Base-by-base conservation (phyloP, 2,113 vertebrate genomes). In the Pelmatolapia mariae region DNA sequence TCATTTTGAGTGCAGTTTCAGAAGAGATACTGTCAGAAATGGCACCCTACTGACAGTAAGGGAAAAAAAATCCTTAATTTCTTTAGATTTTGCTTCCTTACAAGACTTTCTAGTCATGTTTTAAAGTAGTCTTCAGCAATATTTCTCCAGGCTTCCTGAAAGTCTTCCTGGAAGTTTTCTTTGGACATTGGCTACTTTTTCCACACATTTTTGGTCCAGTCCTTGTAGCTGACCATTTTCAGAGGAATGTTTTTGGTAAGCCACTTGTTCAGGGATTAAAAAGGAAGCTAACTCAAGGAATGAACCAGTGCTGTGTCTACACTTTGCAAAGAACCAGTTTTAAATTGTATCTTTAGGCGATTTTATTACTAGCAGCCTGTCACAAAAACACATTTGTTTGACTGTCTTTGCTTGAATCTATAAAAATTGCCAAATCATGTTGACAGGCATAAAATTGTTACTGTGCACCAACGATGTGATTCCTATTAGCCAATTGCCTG, bases 401-500 rank as follows among this genome's bases (percentile, higher is more conserved):
- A 36, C 6, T 13, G 18, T 8, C 61, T 68, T 68, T 38, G 19
- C 19, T 1, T 68, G 61, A 13, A 38, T 68, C 7, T 13, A 38
- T 68, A 0, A 38, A 68, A 68, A 68, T 38, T 68, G 61, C 19
- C 0, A 68, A 68, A 68, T n/a, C 33, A 68, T 13, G 11, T 38
- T 68, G 61, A 38, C 33, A 68, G 11, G 11, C 19, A 38, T 68
- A 68, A 68, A 38, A 38, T 38, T 0, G 61, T 68, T 38, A 38
- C 19, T 38, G 1, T n/a, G 61, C 19, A 66, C 33, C 3, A 38
- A 66, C 4, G 0, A 38, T n/a, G 61, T 38, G 3, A 38, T 66
- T 66, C 19, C 0, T 68, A 40, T 40, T 66, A 36, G 4, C 61
- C 31, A 36, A 0, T 11, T 11, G 15, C 10, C 31, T 0, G 31